phyloP scores from a whole-genome alignment of 2,888 invertebrate species.

The Choreutis nemorana region DNA sequence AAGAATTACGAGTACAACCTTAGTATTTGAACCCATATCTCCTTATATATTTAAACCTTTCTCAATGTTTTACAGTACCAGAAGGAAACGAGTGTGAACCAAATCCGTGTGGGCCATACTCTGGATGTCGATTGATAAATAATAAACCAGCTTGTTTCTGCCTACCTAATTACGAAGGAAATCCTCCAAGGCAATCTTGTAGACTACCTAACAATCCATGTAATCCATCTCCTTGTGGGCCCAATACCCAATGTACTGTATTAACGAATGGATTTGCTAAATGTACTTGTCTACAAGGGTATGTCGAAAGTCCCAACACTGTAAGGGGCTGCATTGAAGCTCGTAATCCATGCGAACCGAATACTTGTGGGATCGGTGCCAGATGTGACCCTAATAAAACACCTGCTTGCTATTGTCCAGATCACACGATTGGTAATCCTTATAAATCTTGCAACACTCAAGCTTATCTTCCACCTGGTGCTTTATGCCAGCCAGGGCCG shows the following conservation, averaged over 20 bases:
- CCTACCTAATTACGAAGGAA: conserved; percentile 85
- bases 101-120: conserved; percentile 84
- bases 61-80: conserved; percentile 70
- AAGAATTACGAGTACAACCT: too few species aligned
- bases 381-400: conserved; percentile 79
- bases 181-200: conserved; percentile 78
- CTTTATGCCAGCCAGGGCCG: conserved; percentile 81
- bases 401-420: conserved; percentile 88
- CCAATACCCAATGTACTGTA: conserved; percentile 84
- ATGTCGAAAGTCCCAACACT: conserved; percentile 87
- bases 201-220: conserved; percentile 80
- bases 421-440: conserved; percentile 82
- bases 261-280: conserved; percentile 83
- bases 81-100: conserved; percentile 86
- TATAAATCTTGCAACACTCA: conserved; percentile 76
- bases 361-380: conserved; percentile 81
- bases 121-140: conserved; percentile 80
- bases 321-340: conserved; percentile 84
- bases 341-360: conserved; percentile 83
- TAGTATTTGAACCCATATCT: too few species aligned
- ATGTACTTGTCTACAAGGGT: conserved; percentile 86
- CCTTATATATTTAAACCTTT: neutral
- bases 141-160: conserved; percentile 87
- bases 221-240: conserved; percentile 86
- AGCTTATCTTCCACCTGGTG: conserved; percentile 57